Base-by-base conservation (phyloP, 2,888 invertebrate species). In the Oeneis ivallda region DNA sequence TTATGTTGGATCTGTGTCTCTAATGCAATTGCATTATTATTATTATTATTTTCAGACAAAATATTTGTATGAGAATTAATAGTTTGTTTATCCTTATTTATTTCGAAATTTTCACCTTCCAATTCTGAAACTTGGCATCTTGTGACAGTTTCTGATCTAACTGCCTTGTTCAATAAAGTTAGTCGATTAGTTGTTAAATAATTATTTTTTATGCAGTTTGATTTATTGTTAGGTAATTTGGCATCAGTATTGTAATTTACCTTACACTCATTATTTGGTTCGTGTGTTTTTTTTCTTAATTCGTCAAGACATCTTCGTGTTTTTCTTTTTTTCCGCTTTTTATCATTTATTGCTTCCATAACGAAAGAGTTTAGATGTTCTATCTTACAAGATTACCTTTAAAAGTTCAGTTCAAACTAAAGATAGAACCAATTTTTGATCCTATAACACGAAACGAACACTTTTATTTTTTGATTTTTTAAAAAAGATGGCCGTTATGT, bases 121-220 rank as follows among this genome's bases (percentile, higher is more conserved):
- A 75, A 76, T 69, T 80, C 77, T 69, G 74, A 70, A 59, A 83
- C 70, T 26, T 74, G 50, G 37, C 82, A 75, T 66, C 91, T 82
- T 17, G 85, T 87, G 67, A 88, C 77, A 41, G 88, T 90, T 79
- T 88, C 83, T 13, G 91, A 89, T 71, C 77, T 75, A 65, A 89
- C 76, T 32, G 84, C 81, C 71, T 87, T 90, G 17, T 83, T 82
- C 71, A 86, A 84, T 67, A 90, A 75, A 65, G 87, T 89, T 66
- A 90, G 73, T 32, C 89, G 80, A 67, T 83, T 79, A 43, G 73
- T 76, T 61, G 87, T 86, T 58, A 89, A 74, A 57, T 74, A 77
- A 63, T 79, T 77, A 59, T 70, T 74, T 56, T 72, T 74, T 47
- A 58, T 64, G 8, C 50, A 63, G 59, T 68, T 71, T n/a, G 52